A percentile compares a stretch with the other conserved stretches of the same genome.
Evolutionary conservation across 2,797 vertebrate genomes (phyloP).

Genomic region (Anguilla megastoma): DNA sequence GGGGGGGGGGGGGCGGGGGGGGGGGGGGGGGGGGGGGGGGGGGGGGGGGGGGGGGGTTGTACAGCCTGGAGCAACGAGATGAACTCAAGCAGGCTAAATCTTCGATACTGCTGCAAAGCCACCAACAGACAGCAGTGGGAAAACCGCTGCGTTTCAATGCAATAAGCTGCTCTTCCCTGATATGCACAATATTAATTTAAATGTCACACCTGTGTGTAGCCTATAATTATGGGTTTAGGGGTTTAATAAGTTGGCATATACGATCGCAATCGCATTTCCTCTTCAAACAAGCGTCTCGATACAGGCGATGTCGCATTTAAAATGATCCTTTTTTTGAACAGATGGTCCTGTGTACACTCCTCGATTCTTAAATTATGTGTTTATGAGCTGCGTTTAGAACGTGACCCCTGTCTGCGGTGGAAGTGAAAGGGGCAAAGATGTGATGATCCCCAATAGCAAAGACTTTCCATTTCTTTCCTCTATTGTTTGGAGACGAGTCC

Average conservation of each 20-base stretch:
- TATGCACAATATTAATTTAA: not conserved
- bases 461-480: constrained; percentile 53
- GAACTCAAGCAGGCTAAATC: not conserved
- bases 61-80: constrained; percentile 1
- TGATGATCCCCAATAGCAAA: constrained; percentile 48
- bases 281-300: not conserved
- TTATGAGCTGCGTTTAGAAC: constrained; percentile 55
- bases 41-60: constrained; percentile 8
- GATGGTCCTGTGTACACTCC: constrained; percentile 56
- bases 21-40: too few relatives aligned
- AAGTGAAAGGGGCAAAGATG: constrained; percentile 50
- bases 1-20: too few relatives aligned
- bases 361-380: constrained; percentile 58
- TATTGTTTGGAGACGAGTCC: constrained; percentile 54
- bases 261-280: too few relatives aligned
- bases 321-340: constrained; percentile 55
- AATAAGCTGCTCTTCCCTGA: not conserved
- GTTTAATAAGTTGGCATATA: not conserved
- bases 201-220: not conserved
- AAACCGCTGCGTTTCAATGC: too few relatives aligned
- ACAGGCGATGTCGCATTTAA: constrained; percentile 5
- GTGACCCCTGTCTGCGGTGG: constrained; percentile 33
- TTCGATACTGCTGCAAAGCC: not conserved
- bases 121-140: not conserved
- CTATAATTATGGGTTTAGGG: not conserved